Percentiles rank a stretch among this genome's conserved stretches.
phyloP scores from a whole-genome alignment of 92 coral and sea anemone species.

The Zoanthus sociatus region DNA sequence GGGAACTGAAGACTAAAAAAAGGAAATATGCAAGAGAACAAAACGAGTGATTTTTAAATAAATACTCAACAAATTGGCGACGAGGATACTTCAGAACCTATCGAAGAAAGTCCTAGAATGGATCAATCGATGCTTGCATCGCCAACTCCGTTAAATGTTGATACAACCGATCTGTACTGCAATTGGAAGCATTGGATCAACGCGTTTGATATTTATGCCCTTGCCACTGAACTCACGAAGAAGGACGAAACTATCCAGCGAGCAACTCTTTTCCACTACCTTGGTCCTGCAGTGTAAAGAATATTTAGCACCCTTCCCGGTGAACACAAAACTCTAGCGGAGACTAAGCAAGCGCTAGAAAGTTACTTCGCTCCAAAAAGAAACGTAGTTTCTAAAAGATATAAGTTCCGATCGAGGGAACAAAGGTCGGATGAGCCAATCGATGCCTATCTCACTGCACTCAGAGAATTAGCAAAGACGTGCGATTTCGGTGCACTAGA shows the following conservation, averaged over 20 bases:
- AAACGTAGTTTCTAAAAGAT: constrained; percentile 57
- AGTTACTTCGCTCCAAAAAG: constrained; percentile 57
- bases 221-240: too few species aligned
- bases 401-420: constrained; percentile 48
- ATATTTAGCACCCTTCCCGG: constrained; percentile 55
- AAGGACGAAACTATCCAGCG: constrained; percentile 32
- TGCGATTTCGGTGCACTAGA: constrained; percentile 43
- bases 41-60: too few species aligned
- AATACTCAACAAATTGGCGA: too few species aligned
- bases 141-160: too few species aligned
- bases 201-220: too few species aligned
- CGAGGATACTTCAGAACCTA: too few species aligned
- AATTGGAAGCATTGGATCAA: too few species aligned
- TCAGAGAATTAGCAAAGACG: constrained; percentile 52
- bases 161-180: too few species aligned
- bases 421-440: constrained; percentile 47
- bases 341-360: constrained; percentile 37
- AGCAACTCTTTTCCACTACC: constrained; percentile 47
- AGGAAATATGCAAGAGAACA: too few species aligned
- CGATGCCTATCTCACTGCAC: constrained; percentile 43
- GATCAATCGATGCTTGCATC: too few species aligned
- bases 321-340: constrained; percentile 10
- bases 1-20: neutral
- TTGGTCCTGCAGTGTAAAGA: constrained; percentile 48
- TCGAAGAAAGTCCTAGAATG: too few species aligned